These are phyloP conservation scores for Drosophila gunungcola DNA, from an alignment of 1,140 invertebrate species.

Conservation along the genomic window DNA sequence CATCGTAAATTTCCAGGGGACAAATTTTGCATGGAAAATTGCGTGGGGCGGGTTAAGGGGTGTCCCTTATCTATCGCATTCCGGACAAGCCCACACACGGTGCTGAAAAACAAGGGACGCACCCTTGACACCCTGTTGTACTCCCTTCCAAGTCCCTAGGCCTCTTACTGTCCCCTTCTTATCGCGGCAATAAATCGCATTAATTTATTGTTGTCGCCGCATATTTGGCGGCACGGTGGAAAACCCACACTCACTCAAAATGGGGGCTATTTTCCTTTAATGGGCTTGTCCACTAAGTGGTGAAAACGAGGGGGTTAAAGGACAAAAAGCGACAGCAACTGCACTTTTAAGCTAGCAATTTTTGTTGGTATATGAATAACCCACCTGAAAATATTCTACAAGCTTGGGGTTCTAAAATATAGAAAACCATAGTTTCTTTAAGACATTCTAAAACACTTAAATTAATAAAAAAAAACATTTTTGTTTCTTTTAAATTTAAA, in stretches of 20 bases:
- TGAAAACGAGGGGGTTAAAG: neutral
- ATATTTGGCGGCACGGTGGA: slow-evolving; percentile 63
- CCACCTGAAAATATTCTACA: slow-evolving; percentile 13
- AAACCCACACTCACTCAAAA: slow-evolving; percentile 21
- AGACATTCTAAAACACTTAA: no score
- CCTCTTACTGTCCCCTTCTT: slow-evolving; percentile 58
- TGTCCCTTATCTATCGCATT: slow-evolving; percentile 59
- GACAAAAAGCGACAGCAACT: slow-evolving; percentile 19
- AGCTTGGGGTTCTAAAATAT: neutral
- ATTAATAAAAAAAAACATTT: no score
- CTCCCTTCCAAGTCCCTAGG: slow-evolving; percentile 27
- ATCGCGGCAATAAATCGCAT: slow-evolving; percentile 84
- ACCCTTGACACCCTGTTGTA: slow-evolving; percentile 43
- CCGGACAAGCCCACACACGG: slow-evolving; percentile 67
- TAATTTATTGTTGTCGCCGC: slow-evolving; percentile 84
- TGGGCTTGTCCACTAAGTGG: slow-evolving; percentile 59
- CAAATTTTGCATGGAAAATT: slow-evolving; percentile 67
- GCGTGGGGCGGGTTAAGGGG: slow-evolving; percentile 8
- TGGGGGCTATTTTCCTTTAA: slow-evolving; percentile 39
- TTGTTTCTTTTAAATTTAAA: no score
- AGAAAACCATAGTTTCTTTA: no score
- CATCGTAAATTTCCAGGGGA: slow-evolving; percentile 63
- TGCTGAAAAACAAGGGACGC: slow-evolving; percentile 24
- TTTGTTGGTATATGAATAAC: slow-evolving; percentile 18
- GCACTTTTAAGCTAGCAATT: slow-evolving; percentile 69